Base-by-base conservation (phyloP, 2,888 invertebrate species). In the Morpho helenor region DNA sequence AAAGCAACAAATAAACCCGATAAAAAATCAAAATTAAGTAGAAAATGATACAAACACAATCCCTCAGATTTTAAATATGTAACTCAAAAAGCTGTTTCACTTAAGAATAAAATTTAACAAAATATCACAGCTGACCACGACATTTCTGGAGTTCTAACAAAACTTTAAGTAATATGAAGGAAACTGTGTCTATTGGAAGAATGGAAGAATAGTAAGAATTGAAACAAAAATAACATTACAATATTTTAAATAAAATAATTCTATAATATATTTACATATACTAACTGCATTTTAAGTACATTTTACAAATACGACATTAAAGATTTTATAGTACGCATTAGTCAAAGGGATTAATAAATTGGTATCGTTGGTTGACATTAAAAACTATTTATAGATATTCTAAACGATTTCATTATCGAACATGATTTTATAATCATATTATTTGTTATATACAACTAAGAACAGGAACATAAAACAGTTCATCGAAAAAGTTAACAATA, bases 81-180 rank as follows among this genome's bases (percentile, higher is more conserved):
- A 82, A 81, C 72, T 71, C 71, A 79, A 77, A 79, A 77, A 75
- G 76, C 69, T 80, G 79, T 76, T 78, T 73, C 76, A 79, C 84
- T 81, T 86, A 87, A 77, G 79, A 84, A 86, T 83, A 82, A 87
- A 86, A 83, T 87, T 88, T 87, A 90, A 90, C 87, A 87, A 87
- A 90, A 89, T 90, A 90, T 90, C 90, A 90, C 90, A 90, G 90
- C 82, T 86, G 84, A 87, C 88, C 86, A 89, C 88, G 89, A 88
- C 80, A 82, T 79, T 84, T 81, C 74, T 77, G 77, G 75, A 80
- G 79, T 80, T 83, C 78, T 75, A 82, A 80, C 77, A 80, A 78
- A 78, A 76, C 63, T 68, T 73, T 69, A 70, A 73, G 69, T 49
- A 53, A 52, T 47, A 52, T 59, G 50, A 23, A 69, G 71, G 75